These are phyloP conservation scores for Acleris emargana DNA, from an alignment of 2,888 invertebrate genomes.

Conservation along the genomic window DNA sequence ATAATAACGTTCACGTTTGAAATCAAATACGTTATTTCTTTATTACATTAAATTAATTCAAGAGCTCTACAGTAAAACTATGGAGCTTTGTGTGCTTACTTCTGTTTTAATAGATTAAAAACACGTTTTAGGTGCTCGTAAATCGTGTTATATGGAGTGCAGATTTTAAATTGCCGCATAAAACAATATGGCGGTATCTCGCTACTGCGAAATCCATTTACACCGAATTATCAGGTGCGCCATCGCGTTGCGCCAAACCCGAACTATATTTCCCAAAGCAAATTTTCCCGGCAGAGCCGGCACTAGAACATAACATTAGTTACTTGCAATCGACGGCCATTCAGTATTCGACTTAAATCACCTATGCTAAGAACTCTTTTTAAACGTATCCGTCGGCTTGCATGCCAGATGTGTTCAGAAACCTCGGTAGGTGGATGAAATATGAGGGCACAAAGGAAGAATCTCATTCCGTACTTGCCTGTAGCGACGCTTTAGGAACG, in stretches of 20 bases:
- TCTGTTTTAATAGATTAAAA: constrained; percentile 26
- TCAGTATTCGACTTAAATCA: constrained; percentile 57
- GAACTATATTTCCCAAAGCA: constrained; percentile 64
- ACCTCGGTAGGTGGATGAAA: constrained; percentile 66
- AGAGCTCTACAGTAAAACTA: constrained; percentile 19
- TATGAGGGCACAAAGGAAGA: constrained; percentile 73
- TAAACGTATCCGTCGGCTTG: constrained; percentile 43
- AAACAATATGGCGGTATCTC: constrained; percentile 52
- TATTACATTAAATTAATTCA: constrained; percentile 9
- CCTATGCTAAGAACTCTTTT: constrained; percentile 51
- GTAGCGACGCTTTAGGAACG: constrained; percentile 55
- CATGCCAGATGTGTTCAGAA: constrained; percentile 56
- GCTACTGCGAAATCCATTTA: constrained; percentile 58
- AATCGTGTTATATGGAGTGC: constrained; percentile 21
- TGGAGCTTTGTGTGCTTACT: constrained; percentile 15
- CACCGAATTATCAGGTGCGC: constrained; percentile 63
- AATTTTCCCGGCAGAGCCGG: constrained; percentile 61
- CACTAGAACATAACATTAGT: constrained; percentile 60
- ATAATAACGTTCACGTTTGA: constrained; percentile 12
- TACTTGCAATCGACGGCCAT: constrained; percentile 39
- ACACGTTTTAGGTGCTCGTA: constrained; percentile 18
- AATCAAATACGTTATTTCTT: constrained; percentile 12
- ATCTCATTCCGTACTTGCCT: constrained; percentile 67
- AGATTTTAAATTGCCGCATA: constrained; percentile 54
- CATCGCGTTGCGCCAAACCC: constrained; percentile 52